Conservation (phyloP, 2,797 vertebrate species). For the Bradypodion ventrale region DNA sequence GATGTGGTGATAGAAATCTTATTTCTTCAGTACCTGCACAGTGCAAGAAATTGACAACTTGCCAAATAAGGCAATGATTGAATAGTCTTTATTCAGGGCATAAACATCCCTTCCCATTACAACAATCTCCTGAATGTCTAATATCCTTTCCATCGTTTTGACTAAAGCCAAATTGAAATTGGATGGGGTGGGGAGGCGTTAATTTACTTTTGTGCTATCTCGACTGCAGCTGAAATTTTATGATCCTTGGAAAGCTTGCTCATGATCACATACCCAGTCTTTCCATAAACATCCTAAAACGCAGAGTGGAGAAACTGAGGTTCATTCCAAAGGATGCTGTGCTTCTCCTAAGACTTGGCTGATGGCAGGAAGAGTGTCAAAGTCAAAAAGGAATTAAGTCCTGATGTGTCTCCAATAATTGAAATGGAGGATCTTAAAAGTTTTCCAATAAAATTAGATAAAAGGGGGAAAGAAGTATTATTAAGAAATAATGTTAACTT, state of each 20-base stretch:
- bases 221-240: not conserved
- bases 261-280: not conserved
- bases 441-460: too few species aligned
- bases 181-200: not conserved
- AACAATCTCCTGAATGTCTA: not conserved
- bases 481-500: too few species aligned
- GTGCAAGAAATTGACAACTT: not conserved
- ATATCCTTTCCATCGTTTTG: not conserved
- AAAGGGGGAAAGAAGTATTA: too few species aligned
- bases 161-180: not conserved
- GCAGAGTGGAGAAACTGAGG: too few species aligned
- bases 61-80: not conserved
- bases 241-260: not conserved
- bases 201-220: not conserved
- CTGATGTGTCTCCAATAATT: too few species aligned
- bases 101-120: not conserved
- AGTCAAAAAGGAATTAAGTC: too few species aligned
- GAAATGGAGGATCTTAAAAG: too few species aligned
- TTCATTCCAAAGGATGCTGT: too few species aligned
- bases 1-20: slow-evolving; percentile 15
- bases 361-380: too few species aligned
- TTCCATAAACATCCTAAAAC: not conserved
- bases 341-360: too few species aligned
- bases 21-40: slow-evolving; percentile 3
- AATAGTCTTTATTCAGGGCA: not conserved